A percentile compares a stretch with the other conserved stretches of the same genome.
These are phyloP conservation scores for Nemotelus nigrinus DNA, from an alignment of 2,888 invertebrate species.

Conservation along the genomic window DNA sequence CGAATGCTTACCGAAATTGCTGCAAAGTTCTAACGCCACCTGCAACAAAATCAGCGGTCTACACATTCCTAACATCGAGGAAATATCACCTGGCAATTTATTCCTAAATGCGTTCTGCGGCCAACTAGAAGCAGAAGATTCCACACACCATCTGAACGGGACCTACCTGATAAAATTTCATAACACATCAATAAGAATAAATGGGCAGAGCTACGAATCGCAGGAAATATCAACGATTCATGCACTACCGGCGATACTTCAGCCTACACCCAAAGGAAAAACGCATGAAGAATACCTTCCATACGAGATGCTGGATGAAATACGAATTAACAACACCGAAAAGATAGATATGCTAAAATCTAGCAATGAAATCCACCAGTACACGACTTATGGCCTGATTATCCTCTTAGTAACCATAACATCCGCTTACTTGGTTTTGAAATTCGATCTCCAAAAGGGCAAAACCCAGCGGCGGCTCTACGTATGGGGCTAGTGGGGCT, in stretches of 20 bases:
- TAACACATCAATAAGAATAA: not conserved
- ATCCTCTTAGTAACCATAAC: conserved; percentile 2
- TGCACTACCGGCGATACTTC: conserved; percentile 4
- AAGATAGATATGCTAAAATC: conserved; percentile 7
- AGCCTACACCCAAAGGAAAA: conserved; percentile 26
- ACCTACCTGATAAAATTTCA: too few species aligned
- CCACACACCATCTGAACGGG: too few species aligned
- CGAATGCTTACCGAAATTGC: not conserved
- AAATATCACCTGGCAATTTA: too few species aligned
- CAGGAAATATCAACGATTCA: conserved; percentile 18
- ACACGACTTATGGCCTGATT: conserved; percentile 5
- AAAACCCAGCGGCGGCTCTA: not conserved
- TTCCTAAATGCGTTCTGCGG: too few species aligned
- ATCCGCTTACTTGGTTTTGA: conserved; percentile 4
- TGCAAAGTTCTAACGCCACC: too few species aligned
- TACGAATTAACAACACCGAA: conserved; percentile 24
- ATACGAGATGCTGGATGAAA: conserved; percentile 9
- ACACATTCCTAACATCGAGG: too few species aligned
- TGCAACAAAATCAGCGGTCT: too few species aligned
- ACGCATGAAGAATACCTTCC: not conserved
- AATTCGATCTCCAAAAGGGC: not conserved
- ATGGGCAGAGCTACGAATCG: not conserved
- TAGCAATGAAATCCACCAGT: not conserved
- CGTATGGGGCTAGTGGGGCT: too few species aligned
- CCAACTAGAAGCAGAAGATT: too few species aligned